Evolutionary conservation across 2,888 invertebrate genomes (phyloP).

Genomic region (Macaria liturata): DNA sequence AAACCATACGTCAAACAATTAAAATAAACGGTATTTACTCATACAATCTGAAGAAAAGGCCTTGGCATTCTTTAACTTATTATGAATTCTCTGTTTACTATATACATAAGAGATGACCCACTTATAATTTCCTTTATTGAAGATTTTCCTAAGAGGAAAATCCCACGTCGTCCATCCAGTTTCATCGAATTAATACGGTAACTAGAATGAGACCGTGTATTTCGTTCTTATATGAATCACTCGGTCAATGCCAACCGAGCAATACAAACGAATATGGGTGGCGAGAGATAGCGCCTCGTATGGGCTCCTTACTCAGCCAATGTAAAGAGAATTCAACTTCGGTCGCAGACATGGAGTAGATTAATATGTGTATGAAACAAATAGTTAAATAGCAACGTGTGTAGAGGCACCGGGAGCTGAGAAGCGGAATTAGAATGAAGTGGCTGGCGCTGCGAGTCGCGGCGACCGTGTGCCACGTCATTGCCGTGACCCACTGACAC

Average conservation of each 20-base stretch:
- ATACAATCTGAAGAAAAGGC: constrained; percentile 20
- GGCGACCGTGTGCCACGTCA: constrained; percentile 84
- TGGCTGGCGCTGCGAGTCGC: constrained; percentile 49
- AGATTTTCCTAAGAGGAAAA: constrained; percentile 40
- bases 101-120: constrained; percentile 5
- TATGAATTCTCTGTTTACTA: constrained; percentile 11
- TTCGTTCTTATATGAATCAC: constrained; percentile 58
- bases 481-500: constrained; percentile 88
- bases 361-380: constrained; percentile 22
- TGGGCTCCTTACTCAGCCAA: constrained; percentile 18
- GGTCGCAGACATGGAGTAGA: constrained; percentile 19
- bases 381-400: constrained; percentile 20
- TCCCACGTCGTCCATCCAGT: constrained; percentile 39
- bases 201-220: constrained; percentile 40
- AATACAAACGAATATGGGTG: constrained; percentile 42
- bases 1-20: constrained; percentile 11
- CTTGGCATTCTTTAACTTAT: constrained; percentile 15
- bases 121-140: constrained; percentile 16
- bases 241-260: constrained; percentile 68
- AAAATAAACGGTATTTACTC: constrained; percentile 12
- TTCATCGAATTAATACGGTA: constrained; percentile 47
- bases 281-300: constrained; percentile 23
- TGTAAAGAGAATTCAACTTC: constrained; percentile 21
- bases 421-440: constrained; percentile 83
- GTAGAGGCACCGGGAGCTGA: constrained; percentile 41